Conservation (phyloP, 37 sponge, comb jelly and placozoan genomes). For the Hormiphora californensis region DNA sequence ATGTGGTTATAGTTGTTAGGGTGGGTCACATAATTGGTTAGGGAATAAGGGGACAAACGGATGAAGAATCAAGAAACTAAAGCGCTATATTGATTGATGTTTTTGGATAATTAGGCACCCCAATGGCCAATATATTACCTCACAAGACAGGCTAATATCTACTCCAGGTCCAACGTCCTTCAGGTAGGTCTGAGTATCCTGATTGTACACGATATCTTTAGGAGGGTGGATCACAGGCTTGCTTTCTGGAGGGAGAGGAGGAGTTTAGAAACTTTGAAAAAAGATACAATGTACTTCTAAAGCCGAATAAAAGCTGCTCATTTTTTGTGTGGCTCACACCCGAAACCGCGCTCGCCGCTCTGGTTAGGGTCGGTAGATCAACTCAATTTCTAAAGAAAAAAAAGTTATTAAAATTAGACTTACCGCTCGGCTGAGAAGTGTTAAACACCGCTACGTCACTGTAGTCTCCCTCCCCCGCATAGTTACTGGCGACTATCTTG, state of each 20-base stretch:
- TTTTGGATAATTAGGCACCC: background rate
- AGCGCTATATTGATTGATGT: background rate
- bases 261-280: no score
- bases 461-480: background rate
- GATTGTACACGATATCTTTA: background rate
- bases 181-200: background rate
- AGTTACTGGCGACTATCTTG: conserved; percentile 14
- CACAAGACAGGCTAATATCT: background rate
- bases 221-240: background rate
- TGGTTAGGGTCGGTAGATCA: no score
- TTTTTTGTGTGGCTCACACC: no score
- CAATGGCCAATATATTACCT: background rate
- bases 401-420: background rate
- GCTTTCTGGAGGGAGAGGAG: background rate
- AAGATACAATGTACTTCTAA: no score
- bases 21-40: background rate
- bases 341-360: no score
- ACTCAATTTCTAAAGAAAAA: no score
- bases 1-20: background rate
- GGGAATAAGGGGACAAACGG: background rate
- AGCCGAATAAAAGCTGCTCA: no score
- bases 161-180: conserved; percentile 13
- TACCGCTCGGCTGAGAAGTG: conserved; percentile 21
- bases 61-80: background rate
- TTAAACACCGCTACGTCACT: background rate